Evolutionary conservation across 2,888 invertebrate species (phyloP).

Genomic region (Bibio marci): DNA sequence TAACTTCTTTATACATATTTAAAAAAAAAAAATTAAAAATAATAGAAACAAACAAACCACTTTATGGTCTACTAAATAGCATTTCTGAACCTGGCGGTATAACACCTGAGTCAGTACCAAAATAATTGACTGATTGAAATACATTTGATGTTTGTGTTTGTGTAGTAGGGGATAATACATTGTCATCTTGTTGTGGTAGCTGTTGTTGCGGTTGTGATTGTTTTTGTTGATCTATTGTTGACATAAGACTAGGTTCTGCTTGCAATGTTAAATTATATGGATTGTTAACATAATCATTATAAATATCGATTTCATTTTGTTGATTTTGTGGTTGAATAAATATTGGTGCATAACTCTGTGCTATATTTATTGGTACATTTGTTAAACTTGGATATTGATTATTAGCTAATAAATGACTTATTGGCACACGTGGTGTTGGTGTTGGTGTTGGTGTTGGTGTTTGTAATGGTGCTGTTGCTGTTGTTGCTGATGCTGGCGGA

Average conservation of each 20-base stretch:
- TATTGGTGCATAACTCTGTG: constrained; percentile 25
- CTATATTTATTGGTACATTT: constrained; percentile 22
- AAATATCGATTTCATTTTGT: constrained; percentile 20
- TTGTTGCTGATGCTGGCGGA: constrained; percentile 7
- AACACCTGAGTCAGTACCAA: constrained; percentile 32
- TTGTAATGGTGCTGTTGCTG: constrained; percentile 10
- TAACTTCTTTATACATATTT: too few relatives aligned
- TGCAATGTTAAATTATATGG: constrained; percentile 29
- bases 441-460: constrained; percentile 4
- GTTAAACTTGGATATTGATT: constrained; percentile 23
- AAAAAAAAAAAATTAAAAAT: too few relatives aligned
- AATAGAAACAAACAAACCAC: too few relatives aligned
- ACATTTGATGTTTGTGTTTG: constrained; percentile 23
- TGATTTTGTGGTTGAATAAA: constrained; percentile 12
- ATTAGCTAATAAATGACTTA: constrained; percentile 20
- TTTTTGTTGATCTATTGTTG: constrained; percentile 24
- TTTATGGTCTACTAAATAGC: constrained; percentile 32
- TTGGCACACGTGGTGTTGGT: constrained; percentile 15
- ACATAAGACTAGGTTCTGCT: constrained; percentile 30
- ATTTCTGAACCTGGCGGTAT: constrained; percentile 44
- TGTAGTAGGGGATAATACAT: background rate
- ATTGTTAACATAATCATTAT: constrained; percentile 26
- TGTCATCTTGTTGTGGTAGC: constrained; percentile 5
- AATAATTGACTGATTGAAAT: constrained; percentile 49
- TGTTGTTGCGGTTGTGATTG: constrained; percentile 16